A percentile compares a stretch with the other conserved stretches of the same genome.
Evolutionary conservation across 1,140 invertebrate genomes (phyloP).

Genomic region (Nasonia longicornis): DNA sequence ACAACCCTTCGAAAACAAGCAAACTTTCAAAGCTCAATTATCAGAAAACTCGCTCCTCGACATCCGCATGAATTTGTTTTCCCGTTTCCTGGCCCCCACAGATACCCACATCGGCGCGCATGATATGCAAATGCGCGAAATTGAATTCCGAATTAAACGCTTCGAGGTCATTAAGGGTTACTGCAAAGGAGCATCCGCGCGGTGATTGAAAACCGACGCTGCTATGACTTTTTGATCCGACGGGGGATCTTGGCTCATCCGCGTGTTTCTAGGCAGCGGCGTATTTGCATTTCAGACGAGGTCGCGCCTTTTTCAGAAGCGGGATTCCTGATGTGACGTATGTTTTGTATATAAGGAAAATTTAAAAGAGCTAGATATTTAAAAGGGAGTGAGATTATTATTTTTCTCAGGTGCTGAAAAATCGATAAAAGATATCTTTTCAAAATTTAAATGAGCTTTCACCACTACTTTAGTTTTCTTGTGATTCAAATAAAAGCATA

Average conservation of each 20-base stretch:
- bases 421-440: too few species aligned
- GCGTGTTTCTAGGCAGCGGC: background rate
- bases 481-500: too few species aligned
- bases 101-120: background rate
- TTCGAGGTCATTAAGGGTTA: background rate
- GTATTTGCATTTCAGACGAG: background rate
- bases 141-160: background rate
- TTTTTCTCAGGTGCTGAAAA: too few species aligned
- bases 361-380: too few species aligned
- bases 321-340: too few species aligned
- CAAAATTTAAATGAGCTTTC: too few species aligned
- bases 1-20: too few species aligned
- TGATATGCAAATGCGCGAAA: slow-evolving; percentile 15
- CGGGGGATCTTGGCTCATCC: background rate
- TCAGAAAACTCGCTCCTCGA: background rate
- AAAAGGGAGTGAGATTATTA: too few species aligned
- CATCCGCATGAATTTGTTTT: background rate
- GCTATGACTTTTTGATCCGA: slow-evolving; percentile 3
- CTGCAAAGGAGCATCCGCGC: background rate
- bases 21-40: too few species aligned
- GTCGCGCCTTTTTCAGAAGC: background rate
- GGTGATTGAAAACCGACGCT: background rate
- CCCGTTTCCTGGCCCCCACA: background rate
- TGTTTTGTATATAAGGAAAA: too few species aligned
- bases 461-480: too few species aligned